Percentiles rank a stretch among this genome's conserved stretches.
Conservation (phyloP, 2,797 vertebrate genomes). For the Gymnoscopelus microlampas region DNA sequence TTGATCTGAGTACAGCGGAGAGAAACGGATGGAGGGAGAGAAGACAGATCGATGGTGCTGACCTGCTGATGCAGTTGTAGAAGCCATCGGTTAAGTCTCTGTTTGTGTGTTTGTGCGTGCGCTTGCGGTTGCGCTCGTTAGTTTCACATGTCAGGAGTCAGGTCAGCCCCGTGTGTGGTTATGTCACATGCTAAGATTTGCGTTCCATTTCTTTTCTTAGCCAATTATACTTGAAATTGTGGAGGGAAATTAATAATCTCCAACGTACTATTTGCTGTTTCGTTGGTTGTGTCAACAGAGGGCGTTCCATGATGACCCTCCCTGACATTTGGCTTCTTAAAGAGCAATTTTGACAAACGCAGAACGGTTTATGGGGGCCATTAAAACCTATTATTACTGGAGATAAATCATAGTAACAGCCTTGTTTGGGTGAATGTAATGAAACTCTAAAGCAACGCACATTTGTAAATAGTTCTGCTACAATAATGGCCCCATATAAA, state of each 20-base stretch:
- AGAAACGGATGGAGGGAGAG: background rate
- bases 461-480: background rate
- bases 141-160: background rate
- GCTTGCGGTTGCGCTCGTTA: background rate
- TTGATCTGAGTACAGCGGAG: conserved; percentile 6
- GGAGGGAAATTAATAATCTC: conserved; percentile 26
- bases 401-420: background rate
- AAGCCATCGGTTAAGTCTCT: background rate
- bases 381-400: conserved; percentile 31
- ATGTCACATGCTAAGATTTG: conserved; percentile 32
- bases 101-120: conserved; percentile 4
- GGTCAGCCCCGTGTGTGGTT: conserved; percentile 2
- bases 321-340: background rate
- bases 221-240: conserved; percentile 19
- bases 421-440: background rate
- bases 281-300: background rate
- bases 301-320: background rate
- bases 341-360: background rate
- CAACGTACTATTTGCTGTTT: conserved; percentile 6
- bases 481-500: conserved; percentile 6
- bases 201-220: background rate
- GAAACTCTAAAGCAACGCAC: background rate
- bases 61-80: conserved; percentile 10
- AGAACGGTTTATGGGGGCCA: conserved; percentile 8
- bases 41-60: conserved; percentile 15